phyloP scores from a whole-genome alignment of 2,888 invertebrate genomes.

The Invenusta paracnida region DNA sequence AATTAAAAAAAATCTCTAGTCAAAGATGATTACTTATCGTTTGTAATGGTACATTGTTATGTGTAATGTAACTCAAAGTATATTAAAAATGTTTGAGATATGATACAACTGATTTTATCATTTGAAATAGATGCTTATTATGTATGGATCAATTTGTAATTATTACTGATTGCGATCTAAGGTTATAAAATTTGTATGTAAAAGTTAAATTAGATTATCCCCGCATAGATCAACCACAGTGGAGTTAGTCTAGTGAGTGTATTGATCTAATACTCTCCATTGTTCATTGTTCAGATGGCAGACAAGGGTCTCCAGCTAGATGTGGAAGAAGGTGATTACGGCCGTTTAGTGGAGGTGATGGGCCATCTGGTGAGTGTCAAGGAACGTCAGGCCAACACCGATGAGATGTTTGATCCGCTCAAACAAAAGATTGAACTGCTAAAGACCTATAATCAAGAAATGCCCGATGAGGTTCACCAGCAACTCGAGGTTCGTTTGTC shows the following conservation, averaged over 20 bases:
- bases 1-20: too few species aligned
- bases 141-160: too few species aligned
- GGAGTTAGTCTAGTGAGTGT: not conserved
- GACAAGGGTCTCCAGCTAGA: constrained; percentile 78
- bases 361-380: constrained; percentile 84
- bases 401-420: constrained; percentile 90
- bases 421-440: constrained; percentile 85
- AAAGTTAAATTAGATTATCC: too few species aligned
- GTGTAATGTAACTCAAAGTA: too few species aligned
- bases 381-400: constrained; percentile 78
- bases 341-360: constrained; percentile 84
- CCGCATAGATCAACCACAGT: too few species aligned
- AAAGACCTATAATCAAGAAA: constrained; percentile 89
- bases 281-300: constrained; percentile 63
- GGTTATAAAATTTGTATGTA: too few species aligned
- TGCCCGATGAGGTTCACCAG: constrained; percentile 89
- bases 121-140: too few species aligned
- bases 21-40: too few species aligned
- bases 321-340: constrained; percentile 81
- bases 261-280: not conserved
- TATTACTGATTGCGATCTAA: too few species aligned
- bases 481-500: constrained; percentile 68
- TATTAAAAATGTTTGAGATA: too few species aligned
- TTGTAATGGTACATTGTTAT: too few species aligned
- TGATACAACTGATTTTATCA: too few species aligned